Conservation (phyloP, 2,113 vertebrate species). For the Stegostoma tigrinum region DNA sequence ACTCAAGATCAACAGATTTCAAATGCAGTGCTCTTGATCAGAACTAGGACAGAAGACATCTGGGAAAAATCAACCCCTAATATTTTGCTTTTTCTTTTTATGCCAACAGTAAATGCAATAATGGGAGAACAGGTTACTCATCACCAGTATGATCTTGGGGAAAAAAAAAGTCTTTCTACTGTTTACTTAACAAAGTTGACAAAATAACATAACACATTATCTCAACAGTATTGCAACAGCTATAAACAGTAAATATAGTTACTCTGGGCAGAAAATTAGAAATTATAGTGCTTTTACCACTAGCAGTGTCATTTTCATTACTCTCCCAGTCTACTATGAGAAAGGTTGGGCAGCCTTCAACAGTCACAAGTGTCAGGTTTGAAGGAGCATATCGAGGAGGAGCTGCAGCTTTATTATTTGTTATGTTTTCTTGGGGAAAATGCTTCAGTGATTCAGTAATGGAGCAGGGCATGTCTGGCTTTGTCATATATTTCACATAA, state of each 20-base stretch:
- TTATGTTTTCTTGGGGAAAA: constrained; percentile 71
- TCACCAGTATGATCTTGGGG: background rate
- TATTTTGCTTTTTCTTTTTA: background rate
- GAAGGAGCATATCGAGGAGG: constrained; percentile 76
- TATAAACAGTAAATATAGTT: background rate
- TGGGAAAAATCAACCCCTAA: background rate
- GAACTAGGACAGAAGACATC: background rate
- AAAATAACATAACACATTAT: background rate
- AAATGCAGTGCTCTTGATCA: background rate
- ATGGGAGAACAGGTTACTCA: background rate
- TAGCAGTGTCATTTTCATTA: constrained; percentile 78
- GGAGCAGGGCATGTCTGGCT: constrained; percentile 82
- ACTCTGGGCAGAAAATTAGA: background rate
- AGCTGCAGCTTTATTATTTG: constrained; percentile 62
- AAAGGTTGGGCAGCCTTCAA: constrained; percentile 90
- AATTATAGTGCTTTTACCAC: constrained; percentile 54
- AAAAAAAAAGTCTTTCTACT: background rate
- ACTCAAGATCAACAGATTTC: background rate
- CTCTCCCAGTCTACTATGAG: constrained; percentile 89
- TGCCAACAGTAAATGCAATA: background rate
- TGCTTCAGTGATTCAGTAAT: constrained; percentile 78
- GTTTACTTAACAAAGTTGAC: background rate
- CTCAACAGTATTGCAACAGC: background rate
- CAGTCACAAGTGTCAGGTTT: constrained; percentile 88
- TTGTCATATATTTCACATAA: constrained; percentile 84